Evolutionary conservation across 2,888 invertebrate genomes (phyloP), one percentile per base, ranked within the genome.

Genomic region (Anagyrus pseudococci): DNA sequence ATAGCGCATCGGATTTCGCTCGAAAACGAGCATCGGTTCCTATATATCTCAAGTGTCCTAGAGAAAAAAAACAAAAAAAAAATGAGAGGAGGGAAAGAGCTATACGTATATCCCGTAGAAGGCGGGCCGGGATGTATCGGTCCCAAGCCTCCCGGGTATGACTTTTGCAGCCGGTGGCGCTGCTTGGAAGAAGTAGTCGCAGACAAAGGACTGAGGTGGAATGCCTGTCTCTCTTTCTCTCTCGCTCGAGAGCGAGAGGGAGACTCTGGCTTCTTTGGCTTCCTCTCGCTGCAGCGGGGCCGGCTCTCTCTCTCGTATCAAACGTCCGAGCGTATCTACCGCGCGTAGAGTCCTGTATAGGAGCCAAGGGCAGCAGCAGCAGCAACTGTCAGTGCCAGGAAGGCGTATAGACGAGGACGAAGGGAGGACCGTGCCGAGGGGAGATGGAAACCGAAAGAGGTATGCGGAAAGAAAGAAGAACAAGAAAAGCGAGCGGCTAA

Each of bases 201-300:
- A 80, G 78, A 79, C 79, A 79, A 80, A 79, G 78, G 78, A 79
- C 79, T 69, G 54, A 61, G 44, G n/a, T n/a, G n/a, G 60, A 64
- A 61, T 76, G 73, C 72, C 72, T 73, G 64, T 64, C 70, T 61
- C 59, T 67, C 66, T 56, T n/a, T n/a, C n/a, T n/a, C n/a, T n/a
- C n/a, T n/a, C n/a, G n/a, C n/a, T n/a, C n/a, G n/a, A n/a, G n/a
- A n/a, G n/a, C n/a, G n/a, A n/a, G n/a, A n/a, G n/a, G n/a, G n/a
- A n/a, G 67, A 62, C 65, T 48, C 76, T 75, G 73, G 68, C 73
- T 73, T 72, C 71, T 73, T 69, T 37, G 33, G 33, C 33, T 37
- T 37, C 33, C 74, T 72, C 67, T 26, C 70, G 77, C 69, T 68
- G 67, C 72, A 71, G 72, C 74, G 77, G 77, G 15, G 20, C 23